Evolutionary conservation across 2,888 invertebrate species (phyloP), one percentile per base, ranked within the genome.

Genomic region (Chironomus riparius): DNA sequence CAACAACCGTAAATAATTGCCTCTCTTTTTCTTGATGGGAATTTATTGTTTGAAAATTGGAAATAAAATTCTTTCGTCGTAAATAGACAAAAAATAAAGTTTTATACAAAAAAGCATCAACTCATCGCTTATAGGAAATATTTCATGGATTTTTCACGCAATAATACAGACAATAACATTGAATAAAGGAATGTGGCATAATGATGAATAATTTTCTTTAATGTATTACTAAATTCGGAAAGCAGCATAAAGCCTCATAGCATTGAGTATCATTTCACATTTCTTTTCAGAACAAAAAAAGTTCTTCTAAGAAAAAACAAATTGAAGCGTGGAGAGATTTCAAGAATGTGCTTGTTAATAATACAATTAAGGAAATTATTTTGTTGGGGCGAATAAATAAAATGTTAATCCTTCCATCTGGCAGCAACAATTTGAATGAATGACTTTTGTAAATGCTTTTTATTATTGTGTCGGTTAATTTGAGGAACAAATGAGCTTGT

Each of bases 191-290:
- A 15, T 15, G 15, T 68, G 10, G 38, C 38, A 10, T 38, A 68
- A 68, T 68, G 68, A 68, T 68, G 68, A 68, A 68, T 68, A 68
- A 68, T 68, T 68, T 68, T 15, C 15, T 68, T 68, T 68, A 38
- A 28, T 68, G 21, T 22, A 24, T 65, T 24, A 21, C 65, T 65
- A n/a, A 21, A 65, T 65, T 65, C 21, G 62, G 22, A 50, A 50
- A 50, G 10, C 38, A 68, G n/a, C 28, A 68, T 68, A n/a, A 68
- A 21, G 47, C 47, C 38, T 68, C 4, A 68, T 13, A 68, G 38
- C 65, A 24, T 21, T 62, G 21, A 21, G 21, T 56, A 15, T 15
- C 56, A 15, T 50, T 50, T 50, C 50, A 56, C n/a, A 65, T 65
- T 21, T 24, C 21, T 56, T 56, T 56, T 50, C 15, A n/a, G 13